Evolutionary conservation across 2,113 vertebrate genomes (phyloP).

Genomic region (Malurus alboscapulatus): DNA sequence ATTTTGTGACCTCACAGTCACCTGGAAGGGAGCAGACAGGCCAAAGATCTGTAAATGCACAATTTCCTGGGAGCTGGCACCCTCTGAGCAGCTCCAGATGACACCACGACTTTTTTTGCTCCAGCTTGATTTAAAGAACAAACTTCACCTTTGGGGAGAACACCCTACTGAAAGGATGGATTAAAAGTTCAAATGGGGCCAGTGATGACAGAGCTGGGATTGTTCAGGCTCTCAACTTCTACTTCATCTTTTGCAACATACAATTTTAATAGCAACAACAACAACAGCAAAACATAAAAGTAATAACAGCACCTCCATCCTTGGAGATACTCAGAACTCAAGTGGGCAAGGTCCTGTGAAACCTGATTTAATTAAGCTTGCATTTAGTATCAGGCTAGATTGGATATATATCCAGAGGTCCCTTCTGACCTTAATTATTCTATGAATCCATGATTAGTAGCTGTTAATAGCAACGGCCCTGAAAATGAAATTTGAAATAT

Average conservation of each 20-base stretch:
- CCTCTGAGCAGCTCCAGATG: not conserved
- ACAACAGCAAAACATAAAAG: not conserved
- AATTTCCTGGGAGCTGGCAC: not conserved
- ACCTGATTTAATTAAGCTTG: slow-evolving; percentile 8
- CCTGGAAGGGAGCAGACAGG: not conserved
- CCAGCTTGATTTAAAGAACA: not conserved
- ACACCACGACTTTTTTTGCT: rapidly evolving
- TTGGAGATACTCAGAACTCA: not conserved
- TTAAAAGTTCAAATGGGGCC: not conserved
- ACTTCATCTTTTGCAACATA: not conserved
- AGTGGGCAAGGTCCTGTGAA: not conserved
- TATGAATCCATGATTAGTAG: slow-evolving; percentile 28
- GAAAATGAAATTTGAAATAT: slow-evolving; percentile 21
- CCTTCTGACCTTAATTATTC: slow-evolving; percentile 37
- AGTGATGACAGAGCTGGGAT: not conserved
- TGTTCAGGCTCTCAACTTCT: not conserved
- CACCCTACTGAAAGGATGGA: not conserved
- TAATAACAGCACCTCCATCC: not conserved
- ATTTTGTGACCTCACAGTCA: not conserved
- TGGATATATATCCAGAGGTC: not conserved
- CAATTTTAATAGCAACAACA: not conserved
- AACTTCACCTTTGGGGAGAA: not conserved
- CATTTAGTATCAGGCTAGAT: not conserved
- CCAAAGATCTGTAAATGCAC: not conserved
- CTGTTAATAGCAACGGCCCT: not conserved